Evolutionary conservation across 2,113 vertebrate genomes (phyloP).

Genomic region (Gallinago undulata): DNA sequence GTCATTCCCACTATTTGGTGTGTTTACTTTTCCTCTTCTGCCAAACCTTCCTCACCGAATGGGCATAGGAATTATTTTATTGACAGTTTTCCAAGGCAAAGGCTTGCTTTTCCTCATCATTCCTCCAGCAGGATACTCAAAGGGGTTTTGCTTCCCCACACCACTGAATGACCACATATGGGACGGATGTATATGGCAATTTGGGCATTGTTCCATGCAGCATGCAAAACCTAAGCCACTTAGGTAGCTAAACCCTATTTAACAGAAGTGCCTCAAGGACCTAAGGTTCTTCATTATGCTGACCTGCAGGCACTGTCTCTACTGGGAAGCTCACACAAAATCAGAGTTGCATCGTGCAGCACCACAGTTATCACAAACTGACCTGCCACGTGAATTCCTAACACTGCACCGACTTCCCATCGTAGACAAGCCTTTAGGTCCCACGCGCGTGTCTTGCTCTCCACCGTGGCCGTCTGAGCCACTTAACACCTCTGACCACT

Average conservation of each 20-base stretch:
- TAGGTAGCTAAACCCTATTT: background rate
- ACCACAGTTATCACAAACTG: rapidly evolving
- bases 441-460: background rate
- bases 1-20: rapidly evolving
- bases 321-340: background rate
- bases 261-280: background rate
- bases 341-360: background rate
- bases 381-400: background rate
- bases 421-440: background rate
- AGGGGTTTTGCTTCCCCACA: background rate
- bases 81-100: background rate
- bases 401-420: rapidly evolving
- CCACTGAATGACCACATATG: rapidly evolving
- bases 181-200: background rate
- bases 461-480: background rate
- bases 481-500: background rate
- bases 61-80: background rate
- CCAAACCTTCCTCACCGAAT: background rate
- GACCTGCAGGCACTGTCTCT: background rate
- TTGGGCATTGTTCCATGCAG: background rate
- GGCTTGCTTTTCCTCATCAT: rapidly evolving
- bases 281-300: background rate
- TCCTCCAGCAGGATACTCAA: background rate
- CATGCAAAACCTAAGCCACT: background rate
- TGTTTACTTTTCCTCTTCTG: background rate